These are phyloP conservation scores for Stenichneumon culpator DNA, from an alignment of 2,888 invertebrate genomes.

Conservation along the genomic window DNA sequence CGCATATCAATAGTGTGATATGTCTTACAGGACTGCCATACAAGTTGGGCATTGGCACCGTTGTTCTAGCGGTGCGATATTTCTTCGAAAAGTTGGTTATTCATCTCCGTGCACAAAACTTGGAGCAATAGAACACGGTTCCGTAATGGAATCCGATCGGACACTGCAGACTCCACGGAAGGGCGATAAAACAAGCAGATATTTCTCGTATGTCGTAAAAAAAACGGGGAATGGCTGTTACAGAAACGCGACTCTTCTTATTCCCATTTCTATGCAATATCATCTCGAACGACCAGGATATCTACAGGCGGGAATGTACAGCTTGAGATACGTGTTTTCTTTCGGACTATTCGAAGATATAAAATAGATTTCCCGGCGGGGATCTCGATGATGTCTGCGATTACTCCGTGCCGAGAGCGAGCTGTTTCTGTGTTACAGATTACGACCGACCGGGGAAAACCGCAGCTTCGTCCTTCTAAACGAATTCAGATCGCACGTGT, in stretches of 20 bases:
- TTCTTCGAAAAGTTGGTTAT: not conserved
- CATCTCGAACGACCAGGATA: not conserved
- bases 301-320: constrained; percentile 2
- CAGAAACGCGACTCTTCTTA: constrained; percentile 7
- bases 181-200: not conserved
- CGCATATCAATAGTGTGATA: not conserved
- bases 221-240: not conserved
- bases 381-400: constrained; percentile 43
- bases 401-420: constrained; percentile 19
- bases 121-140: not conserved
- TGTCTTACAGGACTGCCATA: too few relatives aligned
- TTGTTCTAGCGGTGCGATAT: not conserved
- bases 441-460: constrained; percentile 44
- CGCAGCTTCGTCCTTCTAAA: constrained; percentile 34
- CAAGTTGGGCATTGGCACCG: too few relatives aligned
- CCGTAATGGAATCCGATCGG: not conserved
- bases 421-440: constrained; percentile 17
- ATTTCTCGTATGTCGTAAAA: not conserved
- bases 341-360: constrained; percentile 42
- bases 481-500: constrained; percentile 32
- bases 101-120: not conserved
- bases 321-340: constrained; percentile 23
- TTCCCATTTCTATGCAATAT: constrained; percentile 11
- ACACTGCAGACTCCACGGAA: not conserved
- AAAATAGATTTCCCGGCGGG: constrained; percentile 70